Evolutionary conservation across 2,113 vertebrate genomes (phyloP), one percentile per base, ranked within the genome.

Genomic region (Toxostoma redivivum): DNA sequence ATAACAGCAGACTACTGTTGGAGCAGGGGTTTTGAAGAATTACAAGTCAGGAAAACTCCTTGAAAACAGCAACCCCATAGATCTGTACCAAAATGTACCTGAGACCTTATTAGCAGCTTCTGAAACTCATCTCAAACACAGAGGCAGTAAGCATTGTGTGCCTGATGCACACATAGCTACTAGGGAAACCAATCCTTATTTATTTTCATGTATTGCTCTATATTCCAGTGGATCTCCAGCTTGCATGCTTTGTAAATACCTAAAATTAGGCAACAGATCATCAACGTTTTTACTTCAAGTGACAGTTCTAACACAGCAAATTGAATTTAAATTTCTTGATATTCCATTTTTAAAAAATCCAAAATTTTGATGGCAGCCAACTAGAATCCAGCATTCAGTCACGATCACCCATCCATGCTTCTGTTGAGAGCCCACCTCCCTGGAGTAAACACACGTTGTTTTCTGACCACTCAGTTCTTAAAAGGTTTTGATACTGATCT

Each of bases 381-480:
- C 33, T 25, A 35, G 42, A 81, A 61, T 6, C 48, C 7, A 51
- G 15, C 15, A 37, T 9, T 70, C 47, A 23, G 20, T 14, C 48
- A 35, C 0, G 25, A 57, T 4, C 42, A 33, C 35, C 13, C 44
- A 40, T 11, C 35, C 12, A 11, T 23, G 30, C 31, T 60, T 30
- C 35, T 22, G 57, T 31, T 8, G 44, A 57, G 28, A 61, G 19
- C 35, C 45, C 37, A 38, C 15, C 15, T 37, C 67, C 21, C 72
- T 5, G 37, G 12, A 40, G 18, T 25, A 27, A 77, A 44, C 5
- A 5, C 35, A 24, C 4, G 0, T 3, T 70, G n/a, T 4, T 38
- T 60, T 40, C 53, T n/a, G 61, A 62, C 69, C 48, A 35, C 8
- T 8, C 2, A 57, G 21, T 9, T 65, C 74, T 72, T 13, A 5